Evolutionary conservation across 2,797 vertebrate genomes (phyloP).

Genomic region (Antrozous pallidus): DNA sequence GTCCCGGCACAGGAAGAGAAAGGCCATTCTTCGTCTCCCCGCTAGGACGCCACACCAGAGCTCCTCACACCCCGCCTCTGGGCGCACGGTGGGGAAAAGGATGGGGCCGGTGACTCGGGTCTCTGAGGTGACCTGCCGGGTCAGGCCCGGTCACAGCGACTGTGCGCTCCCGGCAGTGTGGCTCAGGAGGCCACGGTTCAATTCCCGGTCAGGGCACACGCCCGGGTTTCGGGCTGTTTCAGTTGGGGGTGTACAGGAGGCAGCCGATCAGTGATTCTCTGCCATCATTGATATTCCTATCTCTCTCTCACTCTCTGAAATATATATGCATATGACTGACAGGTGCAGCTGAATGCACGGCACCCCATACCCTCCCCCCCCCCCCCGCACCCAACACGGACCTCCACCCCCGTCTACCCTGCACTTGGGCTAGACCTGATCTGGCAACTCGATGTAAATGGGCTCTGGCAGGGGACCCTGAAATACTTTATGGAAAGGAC

Average conservation of each 20-base stretch:
- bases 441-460: conserved; percentile 64
- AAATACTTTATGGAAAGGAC: neutral
- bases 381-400: neutral
- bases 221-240: no score
- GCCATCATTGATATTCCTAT: no score
- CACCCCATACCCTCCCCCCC: no score
- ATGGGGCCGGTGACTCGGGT: neutral
- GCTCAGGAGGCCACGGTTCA: no score
- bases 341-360: neutral
- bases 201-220: no score
- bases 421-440: conserved; percentile 42
- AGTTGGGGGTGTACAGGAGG: no score
- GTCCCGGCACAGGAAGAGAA: neutral
- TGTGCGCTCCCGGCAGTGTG: neutral
- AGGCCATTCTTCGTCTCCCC: neutral
- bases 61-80: neutral
- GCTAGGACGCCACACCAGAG: neutral
- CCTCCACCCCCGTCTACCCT: neutral
- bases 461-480: conserved; percentile 40
- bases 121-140: neutral
- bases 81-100: neutral
- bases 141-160: neutral
- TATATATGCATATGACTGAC: neutral
- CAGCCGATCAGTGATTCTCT: no score
- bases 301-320: no score